Evolutionary conservation across 2,888 invertebrate genomes (phyloP), one percentile per base, ranked within the genome.

Genomic region (Amiota minor): DNA sequence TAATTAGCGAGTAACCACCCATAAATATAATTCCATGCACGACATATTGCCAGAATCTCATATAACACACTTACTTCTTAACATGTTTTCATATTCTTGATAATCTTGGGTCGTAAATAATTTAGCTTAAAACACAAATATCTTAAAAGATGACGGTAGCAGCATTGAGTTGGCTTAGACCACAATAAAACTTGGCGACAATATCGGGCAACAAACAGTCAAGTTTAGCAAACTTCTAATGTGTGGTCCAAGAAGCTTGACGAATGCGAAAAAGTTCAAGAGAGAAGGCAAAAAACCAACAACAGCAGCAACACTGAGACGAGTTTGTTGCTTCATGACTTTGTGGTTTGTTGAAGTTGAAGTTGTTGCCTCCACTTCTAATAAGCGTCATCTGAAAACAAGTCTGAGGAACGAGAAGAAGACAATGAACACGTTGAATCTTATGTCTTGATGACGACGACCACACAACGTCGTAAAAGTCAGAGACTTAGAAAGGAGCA

Each of bases 311-410:
- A n/a, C n/a, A 16, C 65, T n/a, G 18, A 65, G 49, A 65, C 35
- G 2, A 6, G 35, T 35, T 65, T 65, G 65, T 75, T 35, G 35
- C 35, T 35, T 35, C 82, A 76, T 83, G 79, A 49, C 45, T 85
- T 82, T 82, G 85, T 79, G 85, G 85, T 82, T 84, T 78, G 64
- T 84, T 78, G 64, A 12, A 45, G 64, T 20, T 73, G 76, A 47
- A 77, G 81, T 74, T 76, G 49, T 45, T 59, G 59, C 35, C 16
- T 35, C 50, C n/a, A 14, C n/a, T 55, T 67, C 67, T 68, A 65
- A 64, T 56, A 72, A 68, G 67, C 68, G 46, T 68, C 65, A 67
- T 35, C 20, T 20, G 70, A 46, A 68, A 50, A 68, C 67, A 68
- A 68, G 67, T 68, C 67, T 46, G 50, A 68, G 50, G 6, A 53